These are phyloP conservation scores for Drosophila serrata DNA, from an alignment of 1,140 invertebrate species.

Conservation along the genomic window DNA sequence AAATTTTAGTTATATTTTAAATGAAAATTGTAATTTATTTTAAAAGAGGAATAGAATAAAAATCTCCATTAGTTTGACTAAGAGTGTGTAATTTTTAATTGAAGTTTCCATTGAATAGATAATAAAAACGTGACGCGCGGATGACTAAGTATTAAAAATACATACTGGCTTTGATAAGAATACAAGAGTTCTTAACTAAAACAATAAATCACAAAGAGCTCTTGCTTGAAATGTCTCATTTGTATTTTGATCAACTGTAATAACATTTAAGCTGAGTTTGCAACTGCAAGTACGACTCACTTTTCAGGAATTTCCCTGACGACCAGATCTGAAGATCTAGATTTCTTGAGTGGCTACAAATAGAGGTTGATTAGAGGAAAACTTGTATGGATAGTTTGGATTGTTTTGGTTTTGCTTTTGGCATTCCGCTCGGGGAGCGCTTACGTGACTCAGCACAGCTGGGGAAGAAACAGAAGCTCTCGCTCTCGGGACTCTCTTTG, in stretches of 20 bases:
- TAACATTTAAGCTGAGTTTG: background rate
- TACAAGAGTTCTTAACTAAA: background rate
- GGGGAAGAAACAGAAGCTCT: slow-evolving; percentile 16
- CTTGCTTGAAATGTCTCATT: background rate
- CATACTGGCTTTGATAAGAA: background rate
- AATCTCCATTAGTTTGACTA: too few species aligned
- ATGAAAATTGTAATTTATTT: too few species aligned
- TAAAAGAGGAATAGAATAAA: too few species aligned
- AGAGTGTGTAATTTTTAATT: too few species aligned
- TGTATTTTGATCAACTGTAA: background rate
- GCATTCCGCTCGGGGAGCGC: slow-evolving; percentile 13
- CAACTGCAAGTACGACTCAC: slow-evolving; percentile 1
- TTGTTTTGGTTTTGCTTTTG: slow-evolving; percentile 25
- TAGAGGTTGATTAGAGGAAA: background rate
- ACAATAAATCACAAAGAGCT: background rate
- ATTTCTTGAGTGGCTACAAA: background rate
- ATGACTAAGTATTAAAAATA: slow-evolving; percentile 1
- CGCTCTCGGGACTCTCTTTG: slow-evolving; percentile 17
- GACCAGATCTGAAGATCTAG: slow-evolving; percentile 6
- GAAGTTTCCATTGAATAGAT: background rate
- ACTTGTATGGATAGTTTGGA: background rate
- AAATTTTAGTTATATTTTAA: too few species aligned
- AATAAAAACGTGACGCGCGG: background rate
- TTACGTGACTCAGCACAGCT: slow-evolving; percentile 63
- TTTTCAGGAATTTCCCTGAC: slow-evolving; percentile 4